phyloP scores from a whole-genome alignment of 2,888 invertebrate species.

The Nasonia oneida region DNA sequence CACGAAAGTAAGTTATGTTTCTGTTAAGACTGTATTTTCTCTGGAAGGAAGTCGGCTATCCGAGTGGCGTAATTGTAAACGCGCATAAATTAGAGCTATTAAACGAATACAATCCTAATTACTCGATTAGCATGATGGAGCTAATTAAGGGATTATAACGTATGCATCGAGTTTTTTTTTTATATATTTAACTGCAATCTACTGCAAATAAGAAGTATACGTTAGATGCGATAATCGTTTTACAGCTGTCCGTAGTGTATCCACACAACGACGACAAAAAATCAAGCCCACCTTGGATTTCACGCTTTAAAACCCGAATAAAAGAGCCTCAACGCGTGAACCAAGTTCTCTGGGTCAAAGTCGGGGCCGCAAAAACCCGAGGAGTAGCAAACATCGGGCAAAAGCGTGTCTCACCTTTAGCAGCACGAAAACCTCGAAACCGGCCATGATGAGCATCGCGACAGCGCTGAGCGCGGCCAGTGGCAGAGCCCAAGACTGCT shows the following conservation, averaged over 20 bases:
- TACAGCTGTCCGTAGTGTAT: too few species aligned
- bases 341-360: too few species aligned
- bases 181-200: too few species aligned
- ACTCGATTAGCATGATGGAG: not conserved
- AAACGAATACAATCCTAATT: not conserved
- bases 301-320: too few species aligned
- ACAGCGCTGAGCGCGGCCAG: conserved; percentile 91
- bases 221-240: too few species aligned
- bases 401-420: conserved; percentile 80
- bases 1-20: not conserved
- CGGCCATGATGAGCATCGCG: conserved; percentile 91
- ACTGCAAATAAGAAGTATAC: too few species aligned
- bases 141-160: not conserved
- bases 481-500: conserved; percentile 95
- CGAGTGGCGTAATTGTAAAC: not conserved
- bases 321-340: too few species aligned
- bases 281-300: too few species aligned
- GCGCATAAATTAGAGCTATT: not conserved
- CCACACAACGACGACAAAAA: too few species aligned
- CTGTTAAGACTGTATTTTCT: not conserved
- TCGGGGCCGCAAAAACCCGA: not conserved
- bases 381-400: not conserved
- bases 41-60: not conserved
- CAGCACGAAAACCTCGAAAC: conserved; percentile 94
- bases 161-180: too few species aligned